phyloP scores from a whole-genome alignment of 2,797 vertebrate species.

The Bovichtus variegatus region DNA sequence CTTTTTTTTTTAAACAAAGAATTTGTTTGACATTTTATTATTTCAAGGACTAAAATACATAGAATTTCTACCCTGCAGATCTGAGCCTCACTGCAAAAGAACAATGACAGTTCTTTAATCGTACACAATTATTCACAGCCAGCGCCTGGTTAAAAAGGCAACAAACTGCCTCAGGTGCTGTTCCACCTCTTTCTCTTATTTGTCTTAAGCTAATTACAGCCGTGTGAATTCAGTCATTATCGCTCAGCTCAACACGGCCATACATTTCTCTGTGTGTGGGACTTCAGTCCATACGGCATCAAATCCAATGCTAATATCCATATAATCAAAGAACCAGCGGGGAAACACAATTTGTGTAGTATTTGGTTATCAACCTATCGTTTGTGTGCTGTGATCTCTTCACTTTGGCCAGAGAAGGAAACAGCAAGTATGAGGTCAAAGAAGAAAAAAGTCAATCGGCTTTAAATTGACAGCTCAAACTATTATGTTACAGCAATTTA shows the following conservation, averaged over 20 bases:
- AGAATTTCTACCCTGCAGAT: conserved; percentile 46
- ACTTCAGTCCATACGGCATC: conserved; percentile 29
- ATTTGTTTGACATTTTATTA: conserved; percentile 71
- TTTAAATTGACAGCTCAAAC: conserved; percentile 55
- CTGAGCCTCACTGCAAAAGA: conserved; percentile 35
- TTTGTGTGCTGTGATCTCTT: conserved; percentile 32
- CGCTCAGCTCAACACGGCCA: background rate
- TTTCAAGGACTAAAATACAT: conserved; percentile 71
- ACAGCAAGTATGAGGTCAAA: conserved; percentile 46
- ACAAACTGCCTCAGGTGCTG: conserved; percentile 34
- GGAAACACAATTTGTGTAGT: conserved; percentile 15
- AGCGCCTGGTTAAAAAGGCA: conserved; percentile 41
- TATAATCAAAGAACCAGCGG: conserved; percentile 7
- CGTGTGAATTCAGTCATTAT: conserved; percentile 22
- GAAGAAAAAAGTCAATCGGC: conserved; percentile 16
- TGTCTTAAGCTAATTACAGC: conserved; percentile 38
- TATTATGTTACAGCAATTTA: conserved; percentile 76
- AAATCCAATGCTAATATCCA: conserved; percentile 12
- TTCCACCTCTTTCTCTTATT: conserved; percentile 30
- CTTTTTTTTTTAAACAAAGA: conserved; percentile 46
- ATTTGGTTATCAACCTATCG: conserved; percentile 52
- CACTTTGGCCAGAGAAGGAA: conserved; percentile 49
- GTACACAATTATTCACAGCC: conserved; percentile 55
- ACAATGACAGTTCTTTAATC: conserved; percentile 55
- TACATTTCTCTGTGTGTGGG: conserved; percentile 5